Evolutionary conservation across 2,888 invertebrate species (phyloP).

Genomic region (Tortrix viridana): DNA sequence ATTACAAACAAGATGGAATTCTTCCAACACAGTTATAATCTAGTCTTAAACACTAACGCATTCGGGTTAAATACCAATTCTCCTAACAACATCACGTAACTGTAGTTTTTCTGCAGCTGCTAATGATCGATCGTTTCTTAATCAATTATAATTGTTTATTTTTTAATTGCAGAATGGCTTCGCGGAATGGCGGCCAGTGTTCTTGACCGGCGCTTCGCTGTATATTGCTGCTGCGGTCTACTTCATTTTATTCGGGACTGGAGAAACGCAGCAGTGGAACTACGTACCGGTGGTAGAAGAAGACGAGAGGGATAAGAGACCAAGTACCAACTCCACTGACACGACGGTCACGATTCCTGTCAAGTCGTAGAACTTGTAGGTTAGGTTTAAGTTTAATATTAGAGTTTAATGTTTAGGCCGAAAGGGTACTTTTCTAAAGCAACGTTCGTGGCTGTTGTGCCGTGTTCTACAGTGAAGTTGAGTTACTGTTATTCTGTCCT

Average conservation of each 20-base stretch:
- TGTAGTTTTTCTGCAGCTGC: too few relatives aligned
- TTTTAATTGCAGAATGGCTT: slow-evolving; percentile 87
- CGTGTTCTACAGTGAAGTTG: too few relatives aligned
- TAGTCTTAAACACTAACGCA: too few relatives aligned
- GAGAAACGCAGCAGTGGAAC: slow-evolving; percentile 89
- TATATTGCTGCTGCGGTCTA: slow-evolving; percentile 88
- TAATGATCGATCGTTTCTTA: not conserved
- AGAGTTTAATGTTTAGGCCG: too few relatives aligned
- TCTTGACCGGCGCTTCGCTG: slow-evolving; percentile 88
- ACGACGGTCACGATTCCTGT: slow-evolving; percentile 69
- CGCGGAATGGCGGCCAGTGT: slow-evolving; percentile 89
- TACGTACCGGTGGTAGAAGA: slow-evolving; percentile 63
- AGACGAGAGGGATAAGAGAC: slow-evolving; percentile 63
- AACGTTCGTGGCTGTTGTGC: too few relatives aligned
- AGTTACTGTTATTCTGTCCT: too few relatives aligned
- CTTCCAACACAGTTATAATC: too few relatives aligned
- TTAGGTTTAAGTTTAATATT: not conserved
- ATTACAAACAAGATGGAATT: too few relatives aligned
- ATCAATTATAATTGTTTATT: slow-evolving; percentile 24
- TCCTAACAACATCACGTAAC: too few relatives aligned
- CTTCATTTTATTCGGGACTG: slow-evolving; percentile 89
- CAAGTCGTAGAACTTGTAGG: slow-evolving; percentile 60
- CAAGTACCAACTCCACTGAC: slow-evolving; percentile 57
- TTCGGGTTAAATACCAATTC: too few relatives aligned
- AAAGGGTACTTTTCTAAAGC: too few relatives aligned